Evolutionary conservation across 2,113 vertebrate species (phyloP), one percentile per base, ranked within the genome.

Genomic region (Ascaphus truei): DNA sequence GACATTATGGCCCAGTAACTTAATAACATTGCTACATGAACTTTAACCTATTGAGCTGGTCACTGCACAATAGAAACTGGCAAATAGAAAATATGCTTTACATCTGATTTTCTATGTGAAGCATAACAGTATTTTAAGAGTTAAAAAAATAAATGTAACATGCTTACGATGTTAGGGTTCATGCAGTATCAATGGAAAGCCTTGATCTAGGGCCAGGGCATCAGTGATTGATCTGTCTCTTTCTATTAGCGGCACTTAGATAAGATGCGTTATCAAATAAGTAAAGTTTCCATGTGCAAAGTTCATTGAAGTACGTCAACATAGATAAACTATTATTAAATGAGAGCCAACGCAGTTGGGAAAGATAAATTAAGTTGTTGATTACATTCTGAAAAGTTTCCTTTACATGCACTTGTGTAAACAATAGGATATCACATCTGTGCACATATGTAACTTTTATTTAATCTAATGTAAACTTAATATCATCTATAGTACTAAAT

Each of bases 261-360:
- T 79, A 81, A 80, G 48, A 58, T 0, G 16, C 37, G 69, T 81
- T 83, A 81, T 81, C 73, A 72, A 60, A 30, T 57, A 77, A 61
- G 53, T 39, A 41, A 75, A 77, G 43, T 79, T 82, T 77, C 79
- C 73, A 76, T 18, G 39, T 65, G 55, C 37, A 45, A 61, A 73
- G 63, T 73, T 61, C 71, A 73, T 78, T 65, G 71, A 25, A 72
- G 65, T 50, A 73, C 0, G 0, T 71, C 33, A 13, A 47, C 75
- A 73, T 3, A 76, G 72, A 47, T 36, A 74, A 36, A 48, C 60
- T 30, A 75, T 34, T 61, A n/a, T 66, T 43, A 76, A 69, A 7
- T 62, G 39, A 74, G 36, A 36, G n/a, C 73, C 45, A 41, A 61
- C 52, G 53, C 25, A 53, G 39, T 74, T 71, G 55, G 75, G 69